Base-by-base conservation (phyloP, 1,140 invertebrate species). In the Lasaia peninsularis region DNA sequence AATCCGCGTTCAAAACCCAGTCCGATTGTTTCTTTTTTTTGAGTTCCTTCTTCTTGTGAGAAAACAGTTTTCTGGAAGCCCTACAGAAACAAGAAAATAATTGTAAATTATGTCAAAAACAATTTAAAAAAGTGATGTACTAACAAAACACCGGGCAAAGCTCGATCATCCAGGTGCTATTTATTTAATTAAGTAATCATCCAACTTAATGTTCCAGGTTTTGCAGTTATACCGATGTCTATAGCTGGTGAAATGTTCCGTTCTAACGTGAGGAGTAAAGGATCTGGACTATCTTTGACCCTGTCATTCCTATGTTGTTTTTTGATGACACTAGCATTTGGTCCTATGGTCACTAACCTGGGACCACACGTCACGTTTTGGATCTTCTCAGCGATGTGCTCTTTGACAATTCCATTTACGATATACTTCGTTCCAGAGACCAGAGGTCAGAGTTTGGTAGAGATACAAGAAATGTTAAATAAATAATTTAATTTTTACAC, bases 351-450 rank as follows among this genome's bases (percentile, higher is more conserved):
- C n/a, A 69, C 83, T 0, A 69, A 80, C 0, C 84, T 96, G 3
- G 93, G 93, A 11, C 89, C 89, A 6, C 92, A 94, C 63, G 91
- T 53, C 1, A 54, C 59, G 0, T 75, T 77, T 37, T 74, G 65
- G 62, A 67, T 73, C 20, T 75, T 70, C 28, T 48, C 65, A 7
- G 57, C 32, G 1, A 49, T 54, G 8, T 65, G 67, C 28, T 62
- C 57, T 2, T 8, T 91, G 1, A 80, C 90, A 11, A 78, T 88
- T 0, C 12, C 91, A 2, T 92, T 92, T 56, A 78, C 84, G 5
- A 78, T 87, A 33, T 66, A 90, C 18, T 78, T 91, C 35, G 80
- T 93, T 2, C 90, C 90, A 0, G 92, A 94, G 65, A 93, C 92
- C 1, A 92, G 91, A 61, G 90, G 89, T 2, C 92, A 91, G 65